Evolutionary conservation across 23 tunicate genomes (phyloP).

Genomic region (Halocynthia roretzi): DNA sequence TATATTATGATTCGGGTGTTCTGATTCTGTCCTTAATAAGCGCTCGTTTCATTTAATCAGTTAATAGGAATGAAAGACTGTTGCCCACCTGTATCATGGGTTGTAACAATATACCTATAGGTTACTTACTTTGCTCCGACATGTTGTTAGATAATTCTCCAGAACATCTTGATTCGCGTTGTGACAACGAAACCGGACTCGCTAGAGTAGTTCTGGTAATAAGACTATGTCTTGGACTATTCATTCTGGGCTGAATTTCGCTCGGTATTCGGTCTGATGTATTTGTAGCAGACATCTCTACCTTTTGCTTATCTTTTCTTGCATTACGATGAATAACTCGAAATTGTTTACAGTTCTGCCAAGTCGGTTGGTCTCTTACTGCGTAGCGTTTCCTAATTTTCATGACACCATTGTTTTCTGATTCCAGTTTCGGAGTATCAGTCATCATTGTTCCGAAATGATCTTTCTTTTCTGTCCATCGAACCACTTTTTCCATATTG

Average conservation of each 20-base stretch:
- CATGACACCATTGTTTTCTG: background rate
- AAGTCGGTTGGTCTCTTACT: constrained; percentile 68
- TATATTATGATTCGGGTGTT: too few relatives aligned
- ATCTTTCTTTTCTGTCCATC: constrained; percentile 8
- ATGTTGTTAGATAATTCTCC: too few relatives aligned
- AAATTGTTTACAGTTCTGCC: constrained; percentile 52
- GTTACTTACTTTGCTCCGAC: too few relatives aligned
- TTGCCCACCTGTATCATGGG: too few relatives aligned
- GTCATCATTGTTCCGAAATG: background rate
- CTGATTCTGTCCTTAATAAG: too few relatives aligned
- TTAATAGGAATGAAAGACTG: too few relatives aligned
- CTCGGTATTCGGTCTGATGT: constrained; percentile 10
- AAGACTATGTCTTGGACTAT: constrained; percentile 1
- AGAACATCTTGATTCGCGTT: too few relatives aligned
- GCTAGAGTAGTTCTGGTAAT: background rate
- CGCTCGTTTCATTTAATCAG: too few relatives aligned
- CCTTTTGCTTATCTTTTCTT: too few relatives aligned
- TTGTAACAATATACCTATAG: too few relatives aligned
- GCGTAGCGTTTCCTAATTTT: constrained; percentile 16
- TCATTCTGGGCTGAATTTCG: background rate
- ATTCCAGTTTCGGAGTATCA: background rate
- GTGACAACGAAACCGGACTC: background rate
- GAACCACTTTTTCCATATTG: constrained; percentile 11
- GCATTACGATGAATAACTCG: too few relatives aligned
- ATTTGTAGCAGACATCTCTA: background rate